Conservation (phyloP, 2,888 invertebrate genomes). For the Dryobotodes eremita region DNA sequence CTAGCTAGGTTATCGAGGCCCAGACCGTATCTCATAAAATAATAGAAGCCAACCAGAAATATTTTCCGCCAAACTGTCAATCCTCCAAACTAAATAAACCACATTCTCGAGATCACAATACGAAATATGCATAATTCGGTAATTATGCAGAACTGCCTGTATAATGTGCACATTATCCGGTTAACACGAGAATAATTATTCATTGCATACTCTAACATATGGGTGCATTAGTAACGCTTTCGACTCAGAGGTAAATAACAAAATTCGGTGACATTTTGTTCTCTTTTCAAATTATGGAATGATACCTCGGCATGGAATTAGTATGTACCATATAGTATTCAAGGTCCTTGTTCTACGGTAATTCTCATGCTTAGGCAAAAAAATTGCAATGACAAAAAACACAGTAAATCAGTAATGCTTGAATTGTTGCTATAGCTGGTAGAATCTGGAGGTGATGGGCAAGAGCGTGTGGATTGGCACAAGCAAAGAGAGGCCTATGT, state of each 20-base stretch:
- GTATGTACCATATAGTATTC: no score
- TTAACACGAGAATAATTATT: slow-evolving; percentile 55
- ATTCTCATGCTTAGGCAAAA: no score
- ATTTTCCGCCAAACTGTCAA: slow-evolving; percentile 6
- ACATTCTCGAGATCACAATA: slow-evolving; percentile 37
- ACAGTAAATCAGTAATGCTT: background rate
- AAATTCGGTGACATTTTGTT: slow-evolving; percentile 9
- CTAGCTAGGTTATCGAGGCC: background rate
- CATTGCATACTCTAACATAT: slow-evolving; percentile 39
- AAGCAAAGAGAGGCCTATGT: background rate
- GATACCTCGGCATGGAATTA: background rate
- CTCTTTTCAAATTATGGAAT: background rate
- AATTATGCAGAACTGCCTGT: slow-evolving; percentile 34
- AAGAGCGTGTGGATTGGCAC: background rate
- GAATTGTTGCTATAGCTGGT: no score
- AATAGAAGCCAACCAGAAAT: background rate
- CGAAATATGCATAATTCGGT: slow-evolving; percentile 43
- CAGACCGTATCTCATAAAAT: no score
- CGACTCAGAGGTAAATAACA: slow-evolving; percentile 30
- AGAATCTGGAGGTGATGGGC: no score
- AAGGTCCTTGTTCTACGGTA: no score
- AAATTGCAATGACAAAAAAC: background rate
- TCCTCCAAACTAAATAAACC: background rate
- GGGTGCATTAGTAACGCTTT: slow-evolving; percentile 63
- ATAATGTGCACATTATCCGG: slow-evolving; percentile 45